These are phyloP conservation scores for Parelbella ahira DNA, from an alignment of 2,888 invertebrate species.

Conservation along the genomic window DNA sequence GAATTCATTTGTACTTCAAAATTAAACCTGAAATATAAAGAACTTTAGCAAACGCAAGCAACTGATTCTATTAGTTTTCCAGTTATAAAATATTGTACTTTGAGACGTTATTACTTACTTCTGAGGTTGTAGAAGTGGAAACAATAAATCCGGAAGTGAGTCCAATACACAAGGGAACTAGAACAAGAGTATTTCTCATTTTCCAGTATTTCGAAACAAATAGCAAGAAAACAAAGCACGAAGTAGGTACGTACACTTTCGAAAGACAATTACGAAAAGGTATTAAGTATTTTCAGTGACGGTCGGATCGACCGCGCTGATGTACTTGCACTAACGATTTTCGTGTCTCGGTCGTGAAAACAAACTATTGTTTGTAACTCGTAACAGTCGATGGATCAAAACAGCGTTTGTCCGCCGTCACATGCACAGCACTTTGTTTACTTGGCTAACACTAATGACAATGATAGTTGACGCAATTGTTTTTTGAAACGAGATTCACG, in stretches of 20 bases:
- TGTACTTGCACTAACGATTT: slow-evolving; percentile 20
- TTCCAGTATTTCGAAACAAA: slow-evolving; percentile 36
- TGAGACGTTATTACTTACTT: slow-evolving; percentile 45
- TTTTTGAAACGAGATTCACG: too few species aligned
- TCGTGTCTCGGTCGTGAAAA: slow-evolving; percentile 11
- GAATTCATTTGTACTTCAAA: too few species aligned
- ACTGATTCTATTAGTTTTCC: slow-evolving; percentile 23
- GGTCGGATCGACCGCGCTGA: slow-evolving; percentile 12
- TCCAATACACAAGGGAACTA: slow-evolving; percentile 50
- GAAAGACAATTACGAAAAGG: slow-evolving; percentile 25
- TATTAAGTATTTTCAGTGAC: slow-evolving; percentile 24
- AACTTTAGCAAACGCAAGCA: too few species aligned
- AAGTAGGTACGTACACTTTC: slow-evolving; percentile 10
- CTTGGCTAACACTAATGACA: too few species aligned
- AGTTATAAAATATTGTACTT: slow-evolving; percentile 10
- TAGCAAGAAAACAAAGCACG: slow-evolving; percentile 23
- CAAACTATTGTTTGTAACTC: slow-evolving; percentile 19
- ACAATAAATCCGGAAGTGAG: slow-evolving; percentile 47
- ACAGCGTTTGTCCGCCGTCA: slow-evolving; percentile 9
- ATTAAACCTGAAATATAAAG: too few species aligned
- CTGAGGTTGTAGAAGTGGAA: slow-evolving; percentile 40
- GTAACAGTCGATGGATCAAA: slow-evolving; percentile 11
- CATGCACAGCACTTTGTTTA: too few species aligned
- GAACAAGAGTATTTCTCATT: slow-evolving; percentile 53
- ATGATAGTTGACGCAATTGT: too few species aligned